A percentile compares a stretch with the other conserved stretches of the same genome.
Conservation (phyloP, 2,888 invertebrate species). For the Pseudococcus longispinus region DNA sequence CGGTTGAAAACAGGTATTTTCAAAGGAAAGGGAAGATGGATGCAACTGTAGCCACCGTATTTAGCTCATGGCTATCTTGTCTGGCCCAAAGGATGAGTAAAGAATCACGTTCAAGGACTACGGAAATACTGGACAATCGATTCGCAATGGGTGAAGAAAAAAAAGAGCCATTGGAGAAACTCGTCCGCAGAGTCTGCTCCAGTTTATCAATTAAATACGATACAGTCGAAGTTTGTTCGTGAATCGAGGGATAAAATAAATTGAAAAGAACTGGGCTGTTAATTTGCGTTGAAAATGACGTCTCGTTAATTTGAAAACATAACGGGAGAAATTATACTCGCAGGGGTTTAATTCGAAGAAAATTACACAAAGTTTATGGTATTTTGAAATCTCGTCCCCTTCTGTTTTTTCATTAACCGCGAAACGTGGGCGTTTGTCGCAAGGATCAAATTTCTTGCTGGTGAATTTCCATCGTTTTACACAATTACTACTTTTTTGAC, state of each 20-base stretch:
- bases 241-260: background rate
- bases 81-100: slow-evolving; percentile 5
- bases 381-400: background rate
- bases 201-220: background rate
- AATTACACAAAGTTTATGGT: background rate
- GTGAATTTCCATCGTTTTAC: background rate
- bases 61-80: slow-evolving; percentile 43
- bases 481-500: background rate
- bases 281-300: background rate
- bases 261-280: background rate
- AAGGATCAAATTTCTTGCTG: background rate
- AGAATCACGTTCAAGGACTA: slow-evolving; percentile 40
- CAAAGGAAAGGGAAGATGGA: background rate
- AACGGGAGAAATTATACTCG: background rate
- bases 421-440: background rate
- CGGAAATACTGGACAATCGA: slow-evolving; percentile 29
- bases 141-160: background rate
- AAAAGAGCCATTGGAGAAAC: background rate
- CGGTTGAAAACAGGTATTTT: background rate
- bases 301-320: background rate
- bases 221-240: too few species aligned
- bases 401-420: background rate
- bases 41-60: background rate
- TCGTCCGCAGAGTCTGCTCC: background rate
- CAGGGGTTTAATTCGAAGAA: background rate